These are phyloP conservation scores for Apogon hyalosoma DNA, from an alignment of 2,797 vertebrate genomes.

Conservation along the genomic window DNA sequence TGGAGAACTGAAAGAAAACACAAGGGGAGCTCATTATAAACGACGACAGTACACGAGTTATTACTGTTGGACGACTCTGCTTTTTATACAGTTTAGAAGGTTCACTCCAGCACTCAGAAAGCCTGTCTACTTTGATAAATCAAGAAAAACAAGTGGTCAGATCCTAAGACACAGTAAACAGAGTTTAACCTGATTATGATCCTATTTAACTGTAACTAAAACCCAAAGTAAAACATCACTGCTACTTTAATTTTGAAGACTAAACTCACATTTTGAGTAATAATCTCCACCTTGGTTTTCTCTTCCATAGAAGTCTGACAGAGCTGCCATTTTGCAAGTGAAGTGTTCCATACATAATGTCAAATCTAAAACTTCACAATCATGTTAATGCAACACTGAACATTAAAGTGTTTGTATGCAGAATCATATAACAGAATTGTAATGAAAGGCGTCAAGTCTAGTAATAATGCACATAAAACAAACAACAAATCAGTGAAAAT, in stretches of 20 bases:
- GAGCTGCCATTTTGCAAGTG: background rate
- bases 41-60: too few species aligned
- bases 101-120: background rate
- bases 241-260: background rate
- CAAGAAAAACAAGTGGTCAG: background rate
- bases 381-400: background rate
- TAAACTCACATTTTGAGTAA: background rate
- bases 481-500: too few species aligned
- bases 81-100: background rate
- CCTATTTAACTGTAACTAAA: background rate
- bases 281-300: background rate
- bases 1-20: slow-evolving; percentile 88
- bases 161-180: background rate
- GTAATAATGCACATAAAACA: too few species aligned
- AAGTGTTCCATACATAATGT: background rate
- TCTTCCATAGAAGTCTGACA: background rate
- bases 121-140: background rate
- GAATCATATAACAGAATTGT: too few species aligned
- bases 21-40: background rate
- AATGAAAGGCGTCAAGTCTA: too few species aligned
- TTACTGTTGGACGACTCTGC: background rate
- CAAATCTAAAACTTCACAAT: background rate
- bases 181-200: background rate
- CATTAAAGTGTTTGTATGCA: background rate
- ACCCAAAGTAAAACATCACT: background rate